Evolutionary conservation across 2,113 vertebrate species (phyloP), one percentile per base, ranked within the genome.

Genomic region (Misgurnus anguillicaudatus): DNA sequence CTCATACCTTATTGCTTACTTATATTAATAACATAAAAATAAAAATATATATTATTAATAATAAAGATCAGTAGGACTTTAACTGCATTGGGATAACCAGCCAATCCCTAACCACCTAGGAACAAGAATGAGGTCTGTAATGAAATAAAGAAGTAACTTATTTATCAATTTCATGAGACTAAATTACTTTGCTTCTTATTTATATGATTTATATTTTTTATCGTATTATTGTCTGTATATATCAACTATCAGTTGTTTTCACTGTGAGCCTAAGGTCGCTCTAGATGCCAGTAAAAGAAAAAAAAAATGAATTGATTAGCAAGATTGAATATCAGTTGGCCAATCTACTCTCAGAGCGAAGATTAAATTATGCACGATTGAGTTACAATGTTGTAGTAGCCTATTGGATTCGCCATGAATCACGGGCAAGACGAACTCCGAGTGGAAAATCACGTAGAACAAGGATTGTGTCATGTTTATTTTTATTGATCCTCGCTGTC

Each of bases 311-410:
- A 45, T 58, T 17, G 53, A 45, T 74, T 61, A 45, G 71, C 19
- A 61, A 61, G 39, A 74, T 3, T 61, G 39, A 74, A 62, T 62
- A 74, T 74, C 71, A 61, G 14, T 45, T 74, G 41, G 71, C 19
- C 38, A 61, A 74, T 57, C 55, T 61, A 19, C 19, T 74, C 57
- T 74, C 71, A 17, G 16, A 74, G 71, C 71, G 45, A 60, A 14
- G 21, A 48, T 19, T 21, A 47, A 74, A 72, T 72, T 41, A 58
- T 1, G n/a, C 69, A 58, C 14, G 58, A 47, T 48, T 47, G 71
- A 62, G 71, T 62, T 74, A 74, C 11, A 11, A 45, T 60, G 58
- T 60, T 42, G 55, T 62, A n/a, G 19, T 14, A 11, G 57, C 21
- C 45, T 62, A 62, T 74, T 74, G 47, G 0, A 3, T 36, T 36